Evolutionary conservation across 1,140 invertebrate species (phyloP), one percentile per base, ranked within the genome.

Genomic region (Zaprionus camerounensis): DNA sequence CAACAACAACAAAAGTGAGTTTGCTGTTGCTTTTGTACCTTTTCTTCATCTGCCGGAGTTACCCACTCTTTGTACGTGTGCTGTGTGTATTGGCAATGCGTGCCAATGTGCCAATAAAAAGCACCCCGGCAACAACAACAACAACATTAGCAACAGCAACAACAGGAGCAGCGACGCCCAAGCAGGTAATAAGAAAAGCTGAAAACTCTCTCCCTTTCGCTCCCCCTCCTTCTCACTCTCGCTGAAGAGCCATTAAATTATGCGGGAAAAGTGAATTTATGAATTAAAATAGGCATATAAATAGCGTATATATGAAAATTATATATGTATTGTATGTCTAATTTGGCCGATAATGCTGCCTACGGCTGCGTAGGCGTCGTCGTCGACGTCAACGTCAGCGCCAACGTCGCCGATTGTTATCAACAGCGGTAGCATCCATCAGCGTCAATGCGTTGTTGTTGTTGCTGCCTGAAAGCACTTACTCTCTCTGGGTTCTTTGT

Each of bases 51-150:
- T 65, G 6, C 5, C 13, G 17, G 13, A 34, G 49, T 53, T 38
- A 6, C 28, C n/a, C 17, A 36, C 38, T 59, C 36, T 28, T 56
- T 49, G 20, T 36, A 49, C 20, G 20, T 41, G 53, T 64, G 28
- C 56, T 79, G 41, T 63, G 68, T 46, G 69, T 20, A 58, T 36
- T 57, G 36, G 56, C 20, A 66, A 65, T 72, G 63, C 36, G 53
- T 67, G 64, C 56, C 63, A 20, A 71, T 71, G 72, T 76, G 72
- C 76, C 67, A 79, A 79, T 56, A 68, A 68, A 73, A 74, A 46
- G 38, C 38, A 38, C 49, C 71, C 55, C 57, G 38, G 34, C 71
- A 69, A 58, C 65, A 68, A 36, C 55, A 67, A 17, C 17, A 17
- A 46, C 36, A 58, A 28, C 24, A 70, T 26, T 34, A 34, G n/a